Percentiles rank a stretch among this genome's conserved stretches.
Evolutionary conservation across 1,140 invertebrate genomes (phyloP).

Genomic region (Zophobas atratus): DNA sequence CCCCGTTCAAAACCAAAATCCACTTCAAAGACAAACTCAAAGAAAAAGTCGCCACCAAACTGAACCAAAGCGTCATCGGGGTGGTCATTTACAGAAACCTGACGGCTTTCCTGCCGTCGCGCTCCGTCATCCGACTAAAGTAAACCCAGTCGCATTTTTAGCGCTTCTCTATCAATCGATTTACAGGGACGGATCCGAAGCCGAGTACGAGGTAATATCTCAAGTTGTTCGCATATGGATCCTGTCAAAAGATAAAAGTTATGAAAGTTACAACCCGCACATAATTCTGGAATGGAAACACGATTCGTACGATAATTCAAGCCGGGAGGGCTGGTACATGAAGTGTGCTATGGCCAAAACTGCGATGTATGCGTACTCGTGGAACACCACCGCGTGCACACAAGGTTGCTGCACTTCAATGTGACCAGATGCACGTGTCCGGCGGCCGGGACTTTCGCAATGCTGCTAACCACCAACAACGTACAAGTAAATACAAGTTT

Average conservation of each 20-base stretch:
- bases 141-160: slow-evolving; percentile 63
- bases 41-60: not conserved
- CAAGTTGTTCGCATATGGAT: slow-evolving; percentile 73
- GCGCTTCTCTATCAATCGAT: slow-evolving; percentile 1
- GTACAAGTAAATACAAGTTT: slow-evolving; percentile 18
- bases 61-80: slow-evolving; percentile 11
- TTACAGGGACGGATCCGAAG: slow-evolving; percentile 75
- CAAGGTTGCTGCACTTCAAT: slow-evolving; percentile 68
- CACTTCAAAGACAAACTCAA: slow-evolving; percentile 4
- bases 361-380: slow-evolving; percentile 64
- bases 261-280: slow-evolving; percentile 7
- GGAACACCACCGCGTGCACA: slow-evolving; percentile 72
- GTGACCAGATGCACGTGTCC: slow-evolving; percentile 74
- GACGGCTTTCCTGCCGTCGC: slow-evolving; percentile 69
- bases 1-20: slow-evolving; percentile 10
- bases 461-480: slow-evolving; percentile 71
- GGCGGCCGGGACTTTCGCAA: slow-evolving; percentile 73
- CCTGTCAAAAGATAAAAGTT: slow-evolving; percentile 56
- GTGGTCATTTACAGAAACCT: slow-evolving; percentile 71
- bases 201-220: slow-evolving; percentile 78
- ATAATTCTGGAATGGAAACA: slow-evolving; percentile 44
- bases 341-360: slow-evolving; percentile 70
- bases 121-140: slow-evolving; percentile 71
- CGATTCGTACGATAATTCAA: slow-evolving; percentile 9
- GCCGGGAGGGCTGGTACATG: slow-evolving; percentile 67